Base-by-base conservation (phyloP, 2,113 vertebrate species). In the Aspiorhynchus laticeps region DNA sequence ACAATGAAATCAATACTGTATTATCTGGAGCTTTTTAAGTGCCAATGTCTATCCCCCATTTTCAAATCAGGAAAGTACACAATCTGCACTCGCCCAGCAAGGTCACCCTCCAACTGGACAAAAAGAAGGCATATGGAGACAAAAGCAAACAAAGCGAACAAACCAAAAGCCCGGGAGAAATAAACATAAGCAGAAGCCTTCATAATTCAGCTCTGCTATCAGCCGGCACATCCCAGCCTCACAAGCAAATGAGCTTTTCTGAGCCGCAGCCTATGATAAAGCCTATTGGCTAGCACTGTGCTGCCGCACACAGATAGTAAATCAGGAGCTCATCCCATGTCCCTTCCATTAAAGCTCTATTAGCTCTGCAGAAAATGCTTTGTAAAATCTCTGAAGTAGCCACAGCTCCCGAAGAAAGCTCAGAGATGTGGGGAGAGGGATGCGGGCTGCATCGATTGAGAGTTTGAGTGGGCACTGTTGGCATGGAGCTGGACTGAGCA, bases 301-400 rank as follows among this genome's bases (percentile, higher is more conserved):
- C 46, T 87, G 83, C 56, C 19, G 73, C 69, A 53, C 2, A 11
- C 53, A 67, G 65, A 83, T 87, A 90, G 79, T 88, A 87, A 88
- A 88, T 87, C 86, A 80, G 87, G 51, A 56, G 65, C 76, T 89
- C 43, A 67, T 88, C 74, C 61, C 67, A 31, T 69, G 75, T 80
- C 73, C 67, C 84, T 43, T 83, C 84, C 80, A 84, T 88, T 86
- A 86, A 90, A 90, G 63, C 87, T 87, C 79, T 87, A 88, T 90
- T 87, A 90, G 88, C 89, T 88, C 85, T 33, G 33, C 56, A 36
- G 11, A 80, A 80, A 85, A 51, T 61, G 74, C 75, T 77, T 56
- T 41, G 48, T 11, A 73, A 83, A 56, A 28, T 65, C 67, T 79
- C n/a, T 26, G 61, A 86, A 85, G 82, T 87, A 80, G 83, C 74